A percentile compares a stretch with the other conserved stretches of the same genome.
Conservation (phyloP, 1,140 invertebrate species). For the Popillia japonica region DNA sequence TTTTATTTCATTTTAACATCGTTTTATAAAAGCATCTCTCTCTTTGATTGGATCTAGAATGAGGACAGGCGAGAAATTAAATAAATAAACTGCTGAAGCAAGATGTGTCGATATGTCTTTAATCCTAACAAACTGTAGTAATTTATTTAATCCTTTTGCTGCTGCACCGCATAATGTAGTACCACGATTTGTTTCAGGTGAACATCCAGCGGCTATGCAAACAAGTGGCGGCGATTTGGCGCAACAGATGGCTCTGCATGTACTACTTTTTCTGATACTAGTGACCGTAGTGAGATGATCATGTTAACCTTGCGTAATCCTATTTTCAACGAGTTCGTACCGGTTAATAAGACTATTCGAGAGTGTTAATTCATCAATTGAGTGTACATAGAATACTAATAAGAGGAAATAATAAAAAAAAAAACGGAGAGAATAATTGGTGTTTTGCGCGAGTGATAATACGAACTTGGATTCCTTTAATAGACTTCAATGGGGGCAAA, state of each 20-base stretch:
- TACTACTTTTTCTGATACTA: conserved; percentile 47
- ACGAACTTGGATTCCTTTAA: no score
- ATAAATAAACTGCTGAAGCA: neutral
- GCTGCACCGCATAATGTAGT: no score
- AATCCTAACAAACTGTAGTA: no score
- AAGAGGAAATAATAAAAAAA: no score
- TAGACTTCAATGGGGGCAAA: no score
- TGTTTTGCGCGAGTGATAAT: no score
- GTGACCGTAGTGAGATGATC: conserved; percentile 54
- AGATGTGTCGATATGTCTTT: no score
- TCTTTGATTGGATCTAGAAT: neutral
- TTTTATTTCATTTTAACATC: neutral
- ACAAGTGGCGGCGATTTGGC: conserved; percentile 66
- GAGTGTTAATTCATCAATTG: conserved; percentile 18
- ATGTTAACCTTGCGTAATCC: conserved; percentile 39
- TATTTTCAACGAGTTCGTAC: neutral
- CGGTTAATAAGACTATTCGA: neutral
- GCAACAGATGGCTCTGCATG: conserved; percentile 50
- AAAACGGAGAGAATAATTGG: no score
- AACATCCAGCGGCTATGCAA: conserved; percentile 81
- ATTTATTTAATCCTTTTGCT: no score
- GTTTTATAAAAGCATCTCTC: neutral
- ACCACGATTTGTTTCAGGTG: conserved; percentile 66
- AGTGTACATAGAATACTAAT: conserved; percentile 26
- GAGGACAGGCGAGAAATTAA: neutral